Percentiles rank a stretch among this genome's conserved stretches.
These are phyloP conservation scores for Cynopterus brachyotis DNA, from an alignment of 2,113 vertebrate genomes.

Conservation along the genomic window DNA sequence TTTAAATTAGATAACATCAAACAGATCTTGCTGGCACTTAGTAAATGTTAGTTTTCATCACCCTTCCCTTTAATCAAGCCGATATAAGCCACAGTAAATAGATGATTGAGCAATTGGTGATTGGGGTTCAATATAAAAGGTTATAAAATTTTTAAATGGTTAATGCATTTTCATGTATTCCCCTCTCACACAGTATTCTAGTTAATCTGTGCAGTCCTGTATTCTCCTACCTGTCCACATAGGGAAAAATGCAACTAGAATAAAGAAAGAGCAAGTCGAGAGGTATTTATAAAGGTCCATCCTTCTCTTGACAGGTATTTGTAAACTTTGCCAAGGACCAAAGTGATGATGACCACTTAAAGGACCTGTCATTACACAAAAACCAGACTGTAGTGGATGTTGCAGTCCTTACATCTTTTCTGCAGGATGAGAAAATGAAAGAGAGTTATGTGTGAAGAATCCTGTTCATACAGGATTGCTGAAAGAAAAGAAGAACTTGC, in stretches of 20 bases:
- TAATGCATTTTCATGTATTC: neutral
- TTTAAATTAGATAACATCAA: neutral
- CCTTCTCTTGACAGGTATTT: conserved; percentile 90
- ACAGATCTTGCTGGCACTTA: neutral
- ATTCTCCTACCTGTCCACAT: neutral
- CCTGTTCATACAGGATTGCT: conserved; percentile 50
- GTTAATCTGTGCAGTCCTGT: neutral
- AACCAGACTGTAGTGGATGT: conserved; percentile 89
- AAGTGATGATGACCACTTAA: conserved; percentile 96
- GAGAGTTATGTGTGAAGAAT: conserved; percentile 93
- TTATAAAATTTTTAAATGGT: neutral
- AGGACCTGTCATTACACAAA: conserved; percentile 92
- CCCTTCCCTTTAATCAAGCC: neutral
- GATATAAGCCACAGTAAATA: neutral
- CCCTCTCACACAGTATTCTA: neutral
- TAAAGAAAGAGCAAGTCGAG: neutral
- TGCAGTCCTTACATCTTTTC: conserved; percentile 83
- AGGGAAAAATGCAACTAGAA: neutral
- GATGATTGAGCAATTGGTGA: neutral
- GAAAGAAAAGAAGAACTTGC: conserved; percentile 59
- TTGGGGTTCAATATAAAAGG: neutral
- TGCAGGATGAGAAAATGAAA: conserved; percentile 84
- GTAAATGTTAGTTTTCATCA: neutral
- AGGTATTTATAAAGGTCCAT: neutral
- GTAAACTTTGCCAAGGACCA: conserved; percentile 99